Evolutionary conservation across 2,113 vertebrate genomes (phyloP).

Genomic region (Cephalopholis sonnerati): DNA sequence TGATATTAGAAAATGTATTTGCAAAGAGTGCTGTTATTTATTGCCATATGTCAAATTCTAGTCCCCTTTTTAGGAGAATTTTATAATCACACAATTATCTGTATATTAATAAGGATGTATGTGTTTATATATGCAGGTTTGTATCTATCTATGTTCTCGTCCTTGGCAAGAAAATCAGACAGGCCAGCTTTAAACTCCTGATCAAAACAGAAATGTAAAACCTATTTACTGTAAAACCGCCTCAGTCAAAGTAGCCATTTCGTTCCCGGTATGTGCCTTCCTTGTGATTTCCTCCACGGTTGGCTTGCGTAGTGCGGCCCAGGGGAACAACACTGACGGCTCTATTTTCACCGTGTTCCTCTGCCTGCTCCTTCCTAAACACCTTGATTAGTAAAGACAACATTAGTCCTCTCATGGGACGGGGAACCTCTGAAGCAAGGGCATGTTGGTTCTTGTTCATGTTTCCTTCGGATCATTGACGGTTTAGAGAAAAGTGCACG

Average conservation of each 20-base stretch:
- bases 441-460: conserved; percentile 42
- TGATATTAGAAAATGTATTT: too few relatives aligned
- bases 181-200: not conserved
- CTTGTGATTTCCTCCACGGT: conserved; percentile 53
- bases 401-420: conserved; percentile 59
- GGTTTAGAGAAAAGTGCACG: conserved; percentile 31
- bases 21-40: too few relatives aligned
- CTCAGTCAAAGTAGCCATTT: conserved; percentile 19
- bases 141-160: too few relatives aligned
- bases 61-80: not conserved
- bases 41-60: not conserved
- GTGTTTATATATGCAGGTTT: not conserved
- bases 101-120: too few relatives aligned
- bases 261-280: not conserved
- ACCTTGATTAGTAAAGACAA: conserved; percentile 74
- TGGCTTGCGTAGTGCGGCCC: conserved; percentile 52
- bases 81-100: not conserved
- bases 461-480: conserved; percentile 35
- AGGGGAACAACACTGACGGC: conserved; percentile 56
- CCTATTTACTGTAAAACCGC: conserved; percentile 16
- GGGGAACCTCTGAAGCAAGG: conserved; percentile 44
- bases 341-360: conserved; percentile 61
- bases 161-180: too few relatives aligned
- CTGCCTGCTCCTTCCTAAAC: conserved; percentile 47
- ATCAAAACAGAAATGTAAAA: conserved; percentile 31